phyloP scores from a whole-genome alignment of 2,888 invertebrate species.

The Danaus chrysippus region DNA sequence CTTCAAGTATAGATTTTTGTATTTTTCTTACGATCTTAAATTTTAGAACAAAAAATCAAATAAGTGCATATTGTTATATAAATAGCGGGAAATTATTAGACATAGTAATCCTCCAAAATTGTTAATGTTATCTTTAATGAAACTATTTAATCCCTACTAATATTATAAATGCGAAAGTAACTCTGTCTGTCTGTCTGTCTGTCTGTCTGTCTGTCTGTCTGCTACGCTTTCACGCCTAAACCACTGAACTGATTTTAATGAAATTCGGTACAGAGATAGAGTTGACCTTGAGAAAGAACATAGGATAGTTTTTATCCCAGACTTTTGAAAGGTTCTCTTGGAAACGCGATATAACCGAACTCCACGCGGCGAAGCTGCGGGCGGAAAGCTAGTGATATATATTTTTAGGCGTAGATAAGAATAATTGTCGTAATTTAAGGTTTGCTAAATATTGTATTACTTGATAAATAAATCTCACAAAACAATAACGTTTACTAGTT shows the following conservation, averaged over 20 bases:
- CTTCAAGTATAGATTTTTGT: background rate
- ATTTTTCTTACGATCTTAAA: background rate
- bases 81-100: background rate
- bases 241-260: too few relatives aligned
- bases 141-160: conserved; percentile 16
- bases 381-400: too few relatives aligned
- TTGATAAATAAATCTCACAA: conserved; percentile 19
- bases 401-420: conserved; percentile 10
- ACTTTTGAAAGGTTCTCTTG: too few relatives aligned
- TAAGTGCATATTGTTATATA: background rate
- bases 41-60: background rate
- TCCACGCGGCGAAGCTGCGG: too few relatives aligned
- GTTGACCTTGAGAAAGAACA: too few relatives aligned
- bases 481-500: conserved; percentile 4
- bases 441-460: conserved; percentile 23
- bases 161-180: too few relatives aligned
- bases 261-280: too few relatives aligned
- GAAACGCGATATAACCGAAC: too few relatives aligned
- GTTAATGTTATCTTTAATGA: conserved; percentile 9
- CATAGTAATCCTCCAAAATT: background rate
- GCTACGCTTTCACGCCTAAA: too few relatives aligned
- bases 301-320: too few relatives aligned
- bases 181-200: too few relatives aligned
- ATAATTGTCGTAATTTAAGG: conserved; percentile 22
- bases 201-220: too few relatives aligned